Percentiles rank a stretch among this genome's conserved stretches.
Evolutionary conservation across 2,888 invertebrate species (phyloP).

Genomic region (Laspeyria flexula): DNA sequence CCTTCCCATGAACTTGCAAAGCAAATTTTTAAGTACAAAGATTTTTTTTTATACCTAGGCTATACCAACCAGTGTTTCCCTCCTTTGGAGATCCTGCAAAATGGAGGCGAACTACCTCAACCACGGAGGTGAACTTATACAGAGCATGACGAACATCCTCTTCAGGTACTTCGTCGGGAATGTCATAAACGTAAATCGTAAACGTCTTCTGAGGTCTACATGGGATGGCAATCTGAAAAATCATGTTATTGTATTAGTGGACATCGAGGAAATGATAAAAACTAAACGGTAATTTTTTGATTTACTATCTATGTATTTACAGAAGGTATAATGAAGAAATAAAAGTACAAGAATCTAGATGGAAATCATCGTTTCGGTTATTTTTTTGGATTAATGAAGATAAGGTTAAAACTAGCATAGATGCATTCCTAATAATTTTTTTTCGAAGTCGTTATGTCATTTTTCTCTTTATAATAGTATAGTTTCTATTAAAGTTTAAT

Average conservation of each 20-base stretch:
- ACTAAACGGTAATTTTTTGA: too few species aligned
- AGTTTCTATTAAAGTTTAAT: too few species aligned
- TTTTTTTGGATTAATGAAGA: too few species aligned
- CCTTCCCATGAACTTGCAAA: slow-evolving; percentile 8
- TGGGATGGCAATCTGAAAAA: slow-evolving; percentile 90
- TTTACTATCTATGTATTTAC: too few species aligned
- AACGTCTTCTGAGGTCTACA: slow-evolving; percentile 96
- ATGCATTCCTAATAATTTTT: too few species aligned
- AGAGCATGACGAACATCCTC: slow-evolving; percentile 94
- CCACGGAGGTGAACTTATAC: slow-evolving; percentile 92
- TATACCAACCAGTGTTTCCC: slow-evolving; percentile 66
- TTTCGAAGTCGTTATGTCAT: too few species aligned
- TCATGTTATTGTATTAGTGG: not conserved
- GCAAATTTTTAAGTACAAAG: slow-evolving; percentile 2
- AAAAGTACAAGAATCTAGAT: too few species aligned
- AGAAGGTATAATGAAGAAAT: too few species aligned
- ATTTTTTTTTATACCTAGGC: slow-evolving; percentile 35
- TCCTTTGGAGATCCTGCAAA: slow-evolving; percentile 77
- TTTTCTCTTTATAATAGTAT: too few species aligned
- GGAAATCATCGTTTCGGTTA: too few species aligned
- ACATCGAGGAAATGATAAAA: not conserved
- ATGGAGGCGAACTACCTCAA: slow-evolving; percentile 91
- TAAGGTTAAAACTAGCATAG: too few species aligned
- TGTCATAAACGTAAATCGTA: slow-evolving; percentile 92
- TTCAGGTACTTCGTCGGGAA: slow-evolving; percentile 93